These are phyloP conservation scores for Macheiramphus alcinus DNA, from an alignment of 2,113 vertebrate genomes.

Conservation along the genomic window DNA sequence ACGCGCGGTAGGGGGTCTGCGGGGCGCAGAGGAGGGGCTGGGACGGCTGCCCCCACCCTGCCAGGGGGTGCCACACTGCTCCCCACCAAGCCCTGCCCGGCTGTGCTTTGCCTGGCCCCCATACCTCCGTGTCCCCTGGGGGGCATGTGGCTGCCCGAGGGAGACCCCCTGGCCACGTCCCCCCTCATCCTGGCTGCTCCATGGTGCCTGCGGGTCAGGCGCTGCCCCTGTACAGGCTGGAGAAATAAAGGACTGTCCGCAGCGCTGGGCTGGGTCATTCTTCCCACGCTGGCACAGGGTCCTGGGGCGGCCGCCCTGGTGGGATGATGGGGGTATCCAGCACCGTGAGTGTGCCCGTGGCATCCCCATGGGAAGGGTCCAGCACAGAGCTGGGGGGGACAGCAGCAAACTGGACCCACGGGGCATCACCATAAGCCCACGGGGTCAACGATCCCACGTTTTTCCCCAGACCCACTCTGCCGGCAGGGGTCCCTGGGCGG, in stretches of 20 bases:
- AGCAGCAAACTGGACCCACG: neutral
- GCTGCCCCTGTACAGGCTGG: neutral
- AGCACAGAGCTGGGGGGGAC: neutral
- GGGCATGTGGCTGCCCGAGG: neutral
- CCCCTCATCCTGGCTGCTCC: too few species aligned
- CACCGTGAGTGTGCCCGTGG: fast-evolving
- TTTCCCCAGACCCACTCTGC: too few species aligned
- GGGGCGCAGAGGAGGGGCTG: too few species aligned
- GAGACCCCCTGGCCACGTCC: neutral
- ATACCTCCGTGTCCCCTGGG: neutral
- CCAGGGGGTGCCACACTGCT: neutral
- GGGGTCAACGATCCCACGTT: fast-evolving
- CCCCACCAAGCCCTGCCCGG: too few species aligned
- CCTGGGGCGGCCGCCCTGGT: too few species aligned
- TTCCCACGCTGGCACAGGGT: neutral
- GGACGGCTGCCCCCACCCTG: neutral
- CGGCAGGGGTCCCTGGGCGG: too few species aligned
- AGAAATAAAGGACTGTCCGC: neutral
- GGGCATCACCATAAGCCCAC: neutral
- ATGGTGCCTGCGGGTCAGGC: neutral
- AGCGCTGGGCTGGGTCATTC: neutral
- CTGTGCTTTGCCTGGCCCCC: neutral
- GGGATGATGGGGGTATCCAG: neutral
- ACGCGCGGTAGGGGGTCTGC: fast-evolving
- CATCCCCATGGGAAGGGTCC: neutral